A percentile compares a stretch with the other conserved stretches of the same genome.
Conservation (phyloP, 92 coral and sea anemone species). For the Epizoanthus scotinus region DNA sequence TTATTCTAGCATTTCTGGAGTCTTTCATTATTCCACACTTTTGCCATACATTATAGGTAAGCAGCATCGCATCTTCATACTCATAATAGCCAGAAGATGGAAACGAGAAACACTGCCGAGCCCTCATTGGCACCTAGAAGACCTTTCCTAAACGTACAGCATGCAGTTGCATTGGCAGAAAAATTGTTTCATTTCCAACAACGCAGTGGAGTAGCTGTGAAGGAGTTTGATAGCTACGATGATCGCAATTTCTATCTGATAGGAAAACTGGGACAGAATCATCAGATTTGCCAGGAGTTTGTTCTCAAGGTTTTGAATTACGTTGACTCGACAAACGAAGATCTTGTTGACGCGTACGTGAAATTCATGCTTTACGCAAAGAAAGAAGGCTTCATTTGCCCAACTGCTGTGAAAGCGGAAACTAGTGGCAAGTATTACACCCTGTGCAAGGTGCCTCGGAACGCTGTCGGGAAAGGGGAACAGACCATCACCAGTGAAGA, state of each 20-base stretch:
- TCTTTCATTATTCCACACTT: no score
- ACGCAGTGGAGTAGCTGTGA: slow-evolving; percentile 35
- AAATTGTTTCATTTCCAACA: slow-evolving; percentile 54
- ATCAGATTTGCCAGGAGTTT: slow-evolving; percentile 40
- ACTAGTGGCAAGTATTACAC: slow-evolving; percentile 17
- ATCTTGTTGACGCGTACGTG: slow-evolving; percentile 63
- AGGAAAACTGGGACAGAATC: slow-evolving; percentile 33
- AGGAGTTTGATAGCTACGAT: slow-evolving; percentile 73
- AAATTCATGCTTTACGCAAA: slow-evolving; percentile 50
- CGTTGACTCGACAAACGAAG: slow-evolving; percentile 45
- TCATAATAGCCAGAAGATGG: neutral
- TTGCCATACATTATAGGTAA: neutral
- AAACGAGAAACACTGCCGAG: neutral
- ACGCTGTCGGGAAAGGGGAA: neutral
- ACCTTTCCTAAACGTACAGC: slow-evolving; percentile 52
- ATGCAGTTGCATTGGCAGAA: slow-evolving; percentile 57
- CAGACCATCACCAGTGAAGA: neutral
- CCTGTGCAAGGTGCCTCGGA: slow-evolving; percentile 37
- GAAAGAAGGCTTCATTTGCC: slow-evolving; percentile 54
- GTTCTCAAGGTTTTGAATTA: slow-evolving; percentile 73
- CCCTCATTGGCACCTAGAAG: slow-evolving; percentile 18
- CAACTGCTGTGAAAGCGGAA: slow-evolving; percentile 48
- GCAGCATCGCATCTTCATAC: no score
- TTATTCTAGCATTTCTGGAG: no score
- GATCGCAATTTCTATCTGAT: slow-evolving; percentile 73